Percentiles rank a stretch among this genome's conserved stretches.
Conservation (phyloP, 2,888 invertebrate species). For the Tetragonisca angustula region DNA sequence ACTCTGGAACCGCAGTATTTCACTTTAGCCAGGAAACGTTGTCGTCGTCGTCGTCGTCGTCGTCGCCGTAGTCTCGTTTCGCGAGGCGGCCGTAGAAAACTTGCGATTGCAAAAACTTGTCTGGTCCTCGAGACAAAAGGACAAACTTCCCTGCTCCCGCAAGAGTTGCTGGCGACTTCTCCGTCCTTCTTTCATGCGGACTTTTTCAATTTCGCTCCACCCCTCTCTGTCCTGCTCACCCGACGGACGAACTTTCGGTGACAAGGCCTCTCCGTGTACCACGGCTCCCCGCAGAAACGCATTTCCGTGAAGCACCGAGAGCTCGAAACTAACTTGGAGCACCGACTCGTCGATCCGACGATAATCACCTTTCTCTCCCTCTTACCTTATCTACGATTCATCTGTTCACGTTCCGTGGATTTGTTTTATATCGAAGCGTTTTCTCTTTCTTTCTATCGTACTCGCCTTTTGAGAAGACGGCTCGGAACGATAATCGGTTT, state of each 20-base stretch:
- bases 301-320: slow-evolving; percentile 42
- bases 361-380: slow-evolving; percentile 38
- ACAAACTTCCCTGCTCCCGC: slow-evolving; percentile 59
- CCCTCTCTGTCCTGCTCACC: slow-evolving; percentile 23
- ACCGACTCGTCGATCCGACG: slow-evolving; percentile 32
- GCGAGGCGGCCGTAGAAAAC: slow-evolving; percentile 65
- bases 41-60: slow-evolving; percentile 45
- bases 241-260: slow-evolving; percentile 55
- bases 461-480: neutral
- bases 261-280: slow-evolving; percentile 39
- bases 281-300: slow-evolving; percentile 50
- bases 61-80: slow-evolving; percentile 62
- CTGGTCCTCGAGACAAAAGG: slow-evolving; percentile 71
- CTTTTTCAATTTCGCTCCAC: slow-evolving; percentile 46
- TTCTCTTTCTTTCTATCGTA: no score
- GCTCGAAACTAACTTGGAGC: slow-evolving; percentile 39
- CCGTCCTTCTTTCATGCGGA: slow-evolving; percentile 36
- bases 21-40: slow-evolving; percentile 69
- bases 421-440: neutral
- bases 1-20: slow-evolving; percentile 51
- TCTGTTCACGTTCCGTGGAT: neutral
- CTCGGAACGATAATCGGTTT: neutral
- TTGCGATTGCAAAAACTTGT: slow-evolving; percentile 78
- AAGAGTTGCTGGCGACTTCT: slow-evolving; percentile 65
- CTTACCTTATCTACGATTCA: neutral